Base-by-base conservation (phyloP, 2,797 vertebrate species). In the Amphiprion clarkii region DNA sequence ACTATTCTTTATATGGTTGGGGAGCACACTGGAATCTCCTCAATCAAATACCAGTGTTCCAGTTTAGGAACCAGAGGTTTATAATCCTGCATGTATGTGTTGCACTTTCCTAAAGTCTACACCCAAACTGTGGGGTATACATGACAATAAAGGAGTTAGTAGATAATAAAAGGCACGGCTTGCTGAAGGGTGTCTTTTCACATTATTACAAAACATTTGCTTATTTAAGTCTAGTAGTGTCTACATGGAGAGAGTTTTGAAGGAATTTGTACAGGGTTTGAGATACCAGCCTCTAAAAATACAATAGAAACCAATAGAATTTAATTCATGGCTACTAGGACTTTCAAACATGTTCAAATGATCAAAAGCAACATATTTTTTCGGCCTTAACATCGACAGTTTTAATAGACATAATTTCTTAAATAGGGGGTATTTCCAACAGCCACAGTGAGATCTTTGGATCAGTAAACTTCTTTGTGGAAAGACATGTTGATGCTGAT, bases 1-100 rank as follows among this genome's bases (percentile, higher is more conserved):
- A 76, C 65, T 59, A 1, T 53, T 58, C 61, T 82, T 80, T 73
- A 73, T 52, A n/a, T 2, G 76, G 1, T 13, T 68, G 21, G 12
- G 39, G 40, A 49, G 57, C 64, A 60, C 53, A 65, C 27, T 64
- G 64, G 52, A 66, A 74, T 52, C 64, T 72, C 5, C 60, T 72
- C n/a, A 53, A 49, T 31, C 11, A 29, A 73, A 13, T 48, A 2
- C n/a, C 17, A 49, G 46, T 14, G 19, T 8, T 19, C 19, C 19
- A 49, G 13, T 46, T 46, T 17, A 17, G 40, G 19, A 49, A 49
- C 46, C 39, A 71, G 49, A 61, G 1, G 23, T 33, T 62, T 69
- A 33, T 19, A 52, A 55, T 12, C 19, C 49, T 49, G 23, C 3
- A 11, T 74, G 52, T 39, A 67, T 40, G 29, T 40, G 53, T 59